Evolutionary conservation across 2,888 invertebrate species (phyloP).

Genomic region (Coecobrya sp.): DNA sequence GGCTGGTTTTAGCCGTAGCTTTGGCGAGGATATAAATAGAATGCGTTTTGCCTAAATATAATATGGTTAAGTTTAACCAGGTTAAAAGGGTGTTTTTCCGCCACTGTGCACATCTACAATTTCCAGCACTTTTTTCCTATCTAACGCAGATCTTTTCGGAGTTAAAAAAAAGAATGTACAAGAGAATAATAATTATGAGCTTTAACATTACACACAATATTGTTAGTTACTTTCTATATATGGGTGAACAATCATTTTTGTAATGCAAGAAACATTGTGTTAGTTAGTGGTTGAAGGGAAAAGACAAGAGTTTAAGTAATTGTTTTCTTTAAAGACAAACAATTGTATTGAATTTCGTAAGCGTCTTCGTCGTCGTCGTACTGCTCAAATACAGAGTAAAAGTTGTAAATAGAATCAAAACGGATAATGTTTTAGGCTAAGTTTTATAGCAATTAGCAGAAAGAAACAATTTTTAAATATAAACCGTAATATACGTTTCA

Average conservation of each 20-base stretch:
- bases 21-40: background rate
- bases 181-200: conserved; percentile 39
- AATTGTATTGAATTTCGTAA: background rate
- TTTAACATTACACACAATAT: conserved; percentile 7
- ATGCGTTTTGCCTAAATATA: background rate
- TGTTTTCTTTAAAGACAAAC: background rate
- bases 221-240: background rate
- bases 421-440: background rate
- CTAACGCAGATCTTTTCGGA: background rate
- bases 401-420: conserved; percentile 2
- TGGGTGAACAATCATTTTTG: conserved; percentile 2
- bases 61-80: no score
- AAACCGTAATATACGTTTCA: conserved; percentile 9
- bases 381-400: conserved; percentile 43
- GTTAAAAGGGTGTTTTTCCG: background rate
- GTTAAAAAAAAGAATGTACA: conserved; percentile 31
- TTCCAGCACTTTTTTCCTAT: conserved; percentile 27
- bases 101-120: background rate
- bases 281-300: background rate
- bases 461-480: background rate
- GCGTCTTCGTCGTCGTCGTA: background rate
- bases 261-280: background rate
- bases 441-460: background rate
- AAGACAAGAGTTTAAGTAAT: background rate
- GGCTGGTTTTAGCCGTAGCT: background rate